phyloP scores from a whole-genome alignment of 2,888 invertebrate species.

The Adela reaumurella region DNA sequence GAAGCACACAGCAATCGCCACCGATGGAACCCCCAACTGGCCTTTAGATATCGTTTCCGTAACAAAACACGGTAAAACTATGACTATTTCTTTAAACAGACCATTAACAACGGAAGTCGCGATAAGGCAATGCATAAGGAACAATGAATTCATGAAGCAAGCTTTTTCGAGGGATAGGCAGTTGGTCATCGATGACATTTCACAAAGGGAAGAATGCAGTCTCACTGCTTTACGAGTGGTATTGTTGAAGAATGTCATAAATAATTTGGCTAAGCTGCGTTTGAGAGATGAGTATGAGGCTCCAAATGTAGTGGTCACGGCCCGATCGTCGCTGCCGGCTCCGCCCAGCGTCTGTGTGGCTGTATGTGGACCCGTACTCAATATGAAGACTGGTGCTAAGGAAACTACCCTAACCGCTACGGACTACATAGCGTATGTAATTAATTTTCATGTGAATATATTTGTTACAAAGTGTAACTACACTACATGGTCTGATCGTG shows the following conservation, averaged over 20 bases:
- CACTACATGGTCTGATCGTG: too few species aligned
- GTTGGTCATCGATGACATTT: constrained; percentile 19
- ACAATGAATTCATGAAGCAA: constrained; percentile 7
- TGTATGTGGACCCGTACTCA: constrained; percentile 61
- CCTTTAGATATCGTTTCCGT: constrained; percentile 34
- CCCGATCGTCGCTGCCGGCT: constrained; percentile 33
- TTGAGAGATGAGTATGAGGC: constrained; percentile 7
- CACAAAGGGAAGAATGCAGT: constrained; percentile 14
- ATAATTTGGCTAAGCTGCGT: constrained; percentile 25
- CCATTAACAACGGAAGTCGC: constrained; percentile 9
- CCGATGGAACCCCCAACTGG: constrained; percentile 47
- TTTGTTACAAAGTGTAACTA: too few species aligned
- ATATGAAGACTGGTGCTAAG: constrained; percentile 50
- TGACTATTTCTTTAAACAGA: constrained; percentile 53
- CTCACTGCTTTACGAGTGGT: constrained; percentile 30
- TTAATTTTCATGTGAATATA: too few species aligned
- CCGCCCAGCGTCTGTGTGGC: constrained; percentile 19
- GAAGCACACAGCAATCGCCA: constrained; percentile 23
- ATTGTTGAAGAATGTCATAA: constrained; percentile 24
- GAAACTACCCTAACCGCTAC: constrained; percentile 40
- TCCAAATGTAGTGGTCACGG: constrained; percentile 22
- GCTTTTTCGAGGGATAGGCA: constrained; percentile 19
- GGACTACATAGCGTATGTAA: constrained; percentile 49
- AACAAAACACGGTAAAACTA: constrained; percentile 33
- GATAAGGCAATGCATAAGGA: not conserved